Percentiles rank a stretch among this genome's conserved stretches.
phyloP scores from a whole-genome alignment of 92 coral and sea anemone genomes.

The Siderastrea radians region DNA sequence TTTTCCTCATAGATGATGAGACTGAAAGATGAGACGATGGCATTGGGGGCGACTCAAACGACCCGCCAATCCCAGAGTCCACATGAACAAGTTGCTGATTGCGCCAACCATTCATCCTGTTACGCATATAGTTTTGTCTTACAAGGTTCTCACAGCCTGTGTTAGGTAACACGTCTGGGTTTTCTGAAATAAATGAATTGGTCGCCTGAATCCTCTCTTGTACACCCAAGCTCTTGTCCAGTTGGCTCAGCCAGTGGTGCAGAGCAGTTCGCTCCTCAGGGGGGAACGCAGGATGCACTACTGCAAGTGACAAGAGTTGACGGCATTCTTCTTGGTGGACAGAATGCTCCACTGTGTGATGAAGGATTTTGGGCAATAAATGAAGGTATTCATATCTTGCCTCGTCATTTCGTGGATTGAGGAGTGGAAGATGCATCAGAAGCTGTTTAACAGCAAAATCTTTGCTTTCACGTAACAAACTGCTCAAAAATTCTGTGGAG shows the following conservation, averaged over 20 bases:
- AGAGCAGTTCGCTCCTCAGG: constrained; percentile 87
- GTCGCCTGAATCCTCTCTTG: constrained; percentile 80
- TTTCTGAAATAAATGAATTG: constrained; percentile 58
- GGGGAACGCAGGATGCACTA: constrained; percentile 98
- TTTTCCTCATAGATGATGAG: constrained; percentile 65
- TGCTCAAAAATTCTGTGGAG: constrained; percentile 82
- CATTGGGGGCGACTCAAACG: constrained; percentile 81
- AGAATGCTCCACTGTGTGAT: constrained; percentile 86
- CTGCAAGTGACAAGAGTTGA: constrained; percentile 96
- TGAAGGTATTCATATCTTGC: constrained; percentile 93
- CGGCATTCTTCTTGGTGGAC: constrained; percentile 97
- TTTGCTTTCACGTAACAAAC: constrained; percentile 84
- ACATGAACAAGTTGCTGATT: constrained; percentile 92
- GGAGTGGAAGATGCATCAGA: constrained; percentile 90
- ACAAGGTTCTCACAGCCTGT: constrained; percentile 92
- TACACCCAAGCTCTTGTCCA: constrained; percentile 85
- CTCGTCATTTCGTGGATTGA: constrained; percentile 91
- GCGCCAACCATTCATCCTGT: constrained; percentile 86
- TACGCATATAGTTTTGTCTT: constrained; percentile 79
- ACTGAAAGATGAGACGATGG: constrained; percentile 55
- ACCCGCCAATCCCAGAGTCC: constrained; percentile 96
- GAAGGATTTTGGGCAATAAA: constrained; percentile 89
- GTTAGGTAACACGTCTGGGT: constrained; percentile 82
- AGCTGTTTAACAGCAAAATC: constrained; percentile 92
- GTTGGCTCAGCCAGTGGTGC: constrained; percentile 91